Conservation (phyloP, 1,140 invertebrate species). For the Hycleus phaleratus region DNA sequence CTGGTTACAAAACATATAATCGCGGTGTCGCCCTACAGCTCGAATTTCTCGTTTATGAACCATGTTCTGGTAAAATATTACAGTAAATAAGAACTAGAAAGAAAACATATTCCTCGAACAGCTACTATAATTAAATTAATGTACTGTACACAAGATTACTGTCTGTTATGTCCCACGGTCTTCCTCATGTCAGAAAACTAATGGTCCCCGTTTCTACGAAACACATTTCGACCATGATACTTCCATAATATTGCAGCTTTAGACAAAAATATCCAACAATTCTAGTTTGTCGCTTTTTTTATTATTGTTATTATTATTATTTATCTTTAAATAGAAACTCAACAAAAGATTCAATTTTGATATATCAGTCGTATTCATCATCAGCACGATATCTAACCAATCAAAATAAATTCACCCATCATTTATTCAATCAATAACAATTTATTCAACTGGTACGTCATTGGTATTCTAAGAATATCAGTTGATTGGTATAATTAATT, state of each 20-base stretch:
- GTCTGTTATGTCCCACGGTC: constrained; percentile 11
- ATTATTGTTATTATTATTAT: background rate
- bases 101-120: constrained; percentile 18
- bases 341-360: too few species aligned
- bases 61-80: constrained; percentile 14
- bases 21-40: constrained; percentile 13
- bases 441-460: too few species aligned
- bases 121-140: constrained; percentile 23
- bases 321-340: too few species aligned
- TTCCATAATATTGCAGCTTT: constrained; percentile 2
- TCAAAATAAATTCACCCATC: too few species aligned
- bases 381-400: too few species aligned
- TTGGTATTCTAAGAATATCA: too few species aligned
- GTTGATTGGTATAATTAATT: too few species aligned
- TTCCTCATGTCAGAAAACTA: constrained; percentile 12
- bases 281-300: background rate
- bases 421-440: too few species aligned
- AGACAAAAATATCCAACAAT: constrained; percentile 3
- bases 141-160: constrained; percentile 18
- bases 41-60: constrained; percentile 15
- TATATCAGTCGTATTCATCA: too few species aligned
- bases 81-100: constrained; percentile 4
- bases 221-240: constrained; percentile 11
- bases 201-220: constrained; percentile 9
- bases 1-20: constrained; percentile 14